Evolutionary conservation across 2,113 vertebrate species (phyloP).

Genomic region (Hystrix cristata): DNA sequence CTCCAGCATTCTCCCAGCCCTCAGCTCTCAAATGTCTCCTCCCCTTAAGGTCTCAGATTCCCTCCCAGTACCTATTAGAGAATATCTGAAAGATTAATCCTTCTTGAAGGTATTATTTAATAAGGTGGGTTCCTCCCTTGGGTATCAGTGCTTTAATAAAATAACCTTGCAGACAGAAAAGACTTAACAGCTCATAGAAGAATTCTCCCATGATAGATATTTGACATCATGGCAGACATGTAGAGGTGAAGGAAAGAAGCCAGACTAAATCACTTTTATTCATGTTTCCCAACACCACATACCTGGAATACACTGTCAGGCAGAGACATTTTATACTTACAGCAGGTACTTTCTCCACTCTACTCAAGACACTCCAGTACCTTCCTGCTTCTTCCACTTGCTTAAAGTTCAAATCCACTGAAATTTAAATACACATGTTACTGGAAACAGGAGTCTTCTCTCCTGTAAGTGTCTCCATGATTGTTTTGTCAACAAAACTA

Average conservation of each 20-base stretch:
- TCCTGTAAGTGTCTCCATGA: background rate
- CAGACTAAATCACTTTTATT: constrained; percentile 10
- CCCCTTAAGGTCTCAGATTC: background rate
- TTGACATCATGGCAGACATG: background rate
- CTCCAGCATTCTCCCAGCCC: background rate
- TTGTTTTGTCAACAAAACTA: background rate
- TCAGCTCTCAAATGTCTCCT: background rate
- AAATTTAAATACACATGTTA: background rate
- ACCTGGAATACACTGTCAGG: background rate
- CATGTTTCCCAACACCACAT: constrained; percentile 21
- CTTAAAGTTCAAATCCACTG: background rate
- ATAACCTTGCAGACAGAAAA: background rate
- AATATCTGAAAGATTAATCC: constrained; percentile 51
- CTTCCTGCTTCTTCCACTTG: background rate
- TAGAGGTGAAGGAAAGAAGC: background rate
- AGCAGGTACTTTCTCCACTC: background rate
- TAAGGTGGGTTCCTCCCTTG: constrained; percentile 25
- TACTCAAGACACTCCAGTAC: background rate
- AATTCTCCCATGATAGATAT: constrained; percentile 29
- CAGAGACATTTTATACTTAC: background rate
- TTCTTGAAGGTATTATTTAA: constrained; percentile 68
- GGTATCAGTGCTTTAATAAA: constrained; percentile 64
- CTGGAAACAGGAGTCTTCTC: background rate
- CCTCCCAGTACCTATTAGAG: background rate
- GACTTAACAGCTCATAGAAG: constrained; percentile 48